Evolutionary conservation across 2,797 vertebrate genomes (phyloP).

Genomic region (Lutjanus campechanus): DNA sequence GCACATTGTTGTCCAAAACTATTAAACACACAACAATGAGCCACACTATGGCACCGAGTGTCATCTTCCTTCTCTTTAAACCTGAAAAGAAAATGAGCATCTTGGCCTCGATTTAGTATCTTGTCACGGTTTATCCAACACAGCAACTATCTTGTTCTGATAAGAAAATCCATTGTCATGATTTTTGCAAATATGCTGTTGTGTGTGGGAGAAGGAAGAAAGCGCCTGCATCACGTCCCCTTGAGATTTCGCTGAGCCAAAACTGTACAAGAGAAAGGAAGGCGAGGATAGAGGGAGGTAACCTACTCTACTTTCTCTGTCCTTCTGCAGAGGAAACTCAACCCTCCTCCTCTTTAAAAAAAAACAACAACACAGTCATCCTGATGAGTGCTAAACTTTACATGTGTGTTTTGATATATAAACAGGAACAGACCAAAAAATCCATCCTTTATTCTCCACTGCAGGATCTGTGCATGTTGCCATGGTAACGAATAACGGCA

Average conservation of each 20-base stretch:
- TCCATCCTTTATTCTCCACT: constrained; percentile 10
- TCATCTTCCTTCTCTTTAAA: neutral
- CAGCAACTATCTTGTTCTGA: constrained; percentile 38
- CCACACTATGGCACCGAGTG: neutral
- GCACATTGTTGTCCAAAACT: neutral
- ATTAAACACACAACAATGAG: neutral
- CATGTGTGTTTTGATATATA: neutral
- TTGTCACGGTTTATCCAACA: neutral
- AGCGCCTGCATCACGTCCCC: constrained; percentile 40
- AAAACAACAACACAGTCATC: neutral
- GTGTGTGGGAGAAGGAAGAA: constrained; percentile 63
- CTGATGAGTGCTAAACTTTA: constrained; percentile 9
- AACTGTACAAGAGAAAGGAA: constrained; percentile 49
- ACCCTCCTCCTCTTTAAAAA: neutral
- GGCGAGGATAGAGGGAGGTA: constrained; percentile 47
- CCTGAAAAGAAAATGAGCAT: neutral
- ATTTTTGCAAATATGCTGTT: constrained; percentile 38
- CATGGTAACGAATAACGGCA: constrained; percentile 63
- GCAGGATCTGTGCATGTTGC: constrained; percentile 45
- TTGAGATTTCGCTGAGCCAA: constrained; percentile 60
- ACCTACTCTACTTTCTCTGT: constrained; percentile 72
- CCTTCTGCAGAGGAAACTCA: constrained; percentile 46
- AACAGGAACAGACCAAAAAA: neutral
- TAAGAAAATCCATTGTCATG: constrained; percentile 45
- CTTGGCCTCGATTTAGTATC: neutral